A percentile compares a stretch with the other conserved stretches of the same genome.
Evolutionary conservation across 2,888 invertebrate species (phyloP).

Genomic region (Tetheella fluctuosa): DNA sequence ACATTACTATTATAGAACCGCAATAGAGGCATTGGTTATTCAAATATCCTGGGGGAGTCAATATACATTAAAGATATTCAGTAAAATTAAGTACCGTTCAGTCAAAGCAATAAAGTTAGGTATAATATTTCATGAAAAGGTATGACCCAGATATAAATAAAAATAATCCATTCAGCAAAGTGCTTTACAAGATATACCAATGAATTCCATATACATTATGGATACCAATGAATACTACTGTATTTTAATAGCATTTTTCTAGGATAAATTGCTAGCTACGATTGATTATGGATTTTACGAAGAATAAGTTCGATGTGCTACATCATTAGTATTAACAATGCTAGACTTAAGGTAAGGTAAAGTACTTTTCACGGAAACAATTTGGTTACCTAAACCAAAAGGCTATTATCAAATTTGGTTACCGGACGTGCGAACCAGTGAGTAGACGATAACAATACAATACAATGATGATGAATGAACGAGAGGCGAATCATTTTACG

Average conservation of each 20-base stretch:
- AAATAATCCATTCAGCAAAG: too few relatives aligned
- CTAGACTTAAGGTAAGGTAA: neutral
- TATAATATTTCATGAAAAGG: too few relatives aligned
- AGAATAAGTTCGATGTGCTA: too few relatives aligned
- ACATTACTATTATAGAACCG: neutral
- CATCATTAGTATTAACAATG: neutral
- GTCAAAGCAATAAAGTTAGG: too few relatives aligned
- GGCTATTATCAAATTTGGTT: slow-evolving; percentile 31
- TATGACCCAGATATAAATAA: too few relatives aligned
- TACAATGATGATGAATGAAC: slow-evolving; percentile 47
- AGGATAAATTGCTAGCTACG: too few relatives aligned
- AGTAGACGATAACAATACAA: slow-evolving; percentile 48
- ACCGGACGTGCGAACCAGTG: slow-evolving; percentile 40
- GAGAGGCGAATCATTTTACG: slow-evolving; percentile 30
- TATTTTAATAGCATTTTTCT: too few relatives aligned
- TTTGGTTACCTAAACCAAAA: slow-evolving; percentile 5
- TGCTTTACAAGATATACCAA: neutral
- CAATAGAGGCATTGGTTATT: neutral
- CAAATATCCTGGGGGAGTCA: neutral
- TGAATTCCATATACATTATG: too few relatives aligned
- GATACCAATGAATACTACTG: too few relatives aligned
- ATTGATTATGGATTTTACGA: too few relatives aligned
- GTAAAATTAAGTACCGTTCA: neutral
- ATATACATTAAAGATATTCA: neutral
- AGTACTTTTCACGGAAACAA: neutral